Conservation (phyloP, 2,888 invertebrate species). For the Drosophila emarginata region DNA sequence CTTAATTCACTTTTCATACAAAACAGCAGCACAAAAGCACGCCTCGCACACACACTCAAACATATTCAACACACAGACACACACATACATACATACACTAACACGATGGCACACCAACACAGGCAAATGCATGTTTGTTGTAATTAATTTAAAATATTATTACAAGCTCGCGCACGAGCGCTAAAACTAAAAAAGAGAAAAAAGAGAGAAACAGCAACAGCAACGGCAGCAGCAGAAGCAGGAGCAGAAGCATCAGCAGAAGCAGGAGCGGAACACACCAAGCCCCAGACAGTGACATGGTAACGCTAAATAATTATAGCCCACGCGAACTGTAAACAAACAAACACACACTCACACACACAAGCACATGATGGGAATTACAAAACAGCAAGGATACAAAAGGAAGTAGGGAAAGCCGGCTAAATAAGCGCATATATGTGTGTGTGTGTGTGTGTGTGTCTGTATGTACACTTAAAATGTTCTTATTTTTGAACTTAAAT, state of each 20-base stretch:
- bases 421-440: constrained; percentile 23
- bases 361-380: constrained; percentile 45
- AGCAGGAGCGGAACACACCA: not conserved
- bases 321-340: constrained; percentile 63
- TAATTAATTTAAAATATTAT: constrained; percentile 81
- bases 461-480: constrained; percentile 1
- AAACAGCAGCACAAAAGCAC: constrained; percentile 70
- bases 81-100: constrained; percentile 25
- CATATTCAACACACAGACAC: constrained; percentile 26
- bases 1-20: constrained; percentile 79
- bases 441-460: not conserved
- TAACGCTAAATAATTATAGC: constrained; percentile 74
- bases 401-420: constrained; percentile 28
- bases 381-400: constrained; percentile 28
- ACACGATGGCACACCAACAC: constrained; percentile 23
- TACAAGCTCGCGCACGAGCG: constrained; percentile 72
- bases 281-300: constrained; percentile 54
- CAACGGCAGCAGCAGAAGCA: constrained; percentile 2
- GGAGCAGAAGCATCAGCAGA: not conserved
- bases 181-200: constrained; percentile 65
- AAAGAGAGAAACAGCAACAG: constrained; percentile 42
- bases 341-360: constrained; percentile 36
- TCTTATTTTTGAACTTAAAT: not conserved
- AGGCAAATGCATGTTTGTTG: constrained; percentile 69
- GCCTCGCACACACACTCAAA: constrained; percentile 44